Base-by-base conservation (phyloP, 2,888 invertebrate genomes). In the Hypomecis atomaria region DNA sequence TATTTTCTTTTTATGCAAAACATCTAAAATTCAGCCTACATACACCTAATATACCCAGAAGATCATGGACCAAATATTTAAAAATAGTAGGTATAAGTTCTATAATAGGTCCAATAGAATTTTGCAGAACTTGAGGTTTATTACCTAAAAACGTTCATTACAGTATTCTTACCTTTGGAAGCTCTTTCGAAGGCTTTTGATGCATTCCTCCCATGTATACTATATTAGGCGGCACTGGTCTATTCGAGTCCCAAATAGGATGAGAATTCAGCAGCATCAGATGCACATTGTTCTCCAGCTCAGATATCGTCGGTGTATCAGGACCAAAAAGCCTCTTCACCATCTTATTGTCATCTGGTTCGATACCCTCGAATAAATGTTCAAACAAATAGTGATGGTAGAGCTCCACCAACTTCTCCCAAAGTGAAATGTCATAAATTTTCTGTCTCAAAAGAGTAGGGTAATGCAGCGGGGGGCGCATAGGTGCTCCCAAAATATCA, bases 151-250 rank as follows among this genome's bases (percentile, higher is more conserved):
- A 44, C 13, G 7, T 3, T n/a, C n/a, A n/a, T 13, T 13, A 8
- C 4, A 9, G 8, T n/a, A 47, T 9, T 40, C 49, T 49, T 77
- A 90, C 90, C 78, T 85, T 64, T 11, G 89, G 87, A 55, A 93
- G 72, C n/a, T 82, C 77, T 47, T 85, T 82, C 3, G 74, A 62
- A 9, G 80, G 77, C 34, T 78, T 81, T 23, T 86, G 76, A 69
- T 91, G 90, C 34, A 86, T 65, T 5, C 88, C 87, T 40, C 89
- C 89, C 64, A 90, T 81, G 61, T 83, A 84, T 0, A 90, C 65
- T 2, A 88, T 71, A 59, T 79, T 81, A 0, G 90, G 87, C 4
- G 89, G 82, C 6, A 85, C 73, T 0, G 93, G 92, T 34, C 88
- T 76, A 62, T 82, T 81, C 0, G 71, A 69, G 38, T 81, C 80